phyloP scores from a whole-genome alignment of 2,113 vertebrate species.

The Albula glossodonta region DNA sequence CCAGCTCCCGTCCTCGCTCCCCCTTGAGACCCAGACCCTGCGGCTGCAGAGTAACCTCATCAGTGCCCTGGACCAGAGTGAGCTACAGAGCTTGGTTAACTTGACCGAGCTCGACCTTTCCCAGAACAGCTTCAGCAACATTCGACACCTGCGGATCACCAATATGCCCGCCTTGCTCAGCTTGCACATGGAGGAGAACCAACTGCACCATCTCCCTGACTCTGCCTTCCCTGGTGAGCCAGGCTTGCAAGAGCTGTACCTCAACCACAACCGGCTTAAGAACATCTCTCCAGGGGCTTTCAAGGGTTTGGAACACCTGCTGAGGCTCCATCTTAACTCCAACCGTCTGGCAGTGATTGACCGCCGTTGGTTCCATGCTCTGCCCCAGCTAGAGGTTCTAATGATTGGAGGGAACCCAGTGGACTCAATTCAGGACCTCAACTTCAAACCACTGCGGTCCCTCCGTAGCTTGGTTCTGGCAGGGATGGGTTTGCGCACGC shows the following conservation, averaged over 20 bases:
- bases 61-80: conserved; percentile 65
- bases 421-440: conserved; percentile 78
- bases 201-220: conserved; percentile 75
- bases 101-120: conserved; percentile 90
- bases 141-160: conserved; percentile 66
- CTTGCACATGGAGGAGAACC: conserved; percentile 90
- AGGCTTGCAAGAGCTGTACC: conserved; percentile 86
- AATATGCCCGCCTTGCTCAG: conserved; percentile 79
- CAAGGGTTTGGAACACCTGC: conserved; percentile 72
- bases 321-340: conserved; percentile 90
- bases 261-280: conserved; percentile 88
- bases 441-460: conserved; percentile 80
- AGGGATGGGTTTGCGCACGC: conserved; percentile 79
- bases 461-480: conserved; percentile 88
- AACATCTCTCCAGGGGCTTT: conserved; percentile 81
- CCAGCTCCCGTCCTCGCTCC: conserved; percentile 71
- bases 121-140: conserved; percentile 81
- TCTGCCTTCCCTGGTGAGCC: conserved; percentile 77
- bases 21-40: conserved; percentile 80
- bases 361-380: conserved; percentile 80
- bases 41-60: conserved; percentile 89
- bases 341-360: conserved; percentile 80
- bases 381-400: conserved; percentile 86
- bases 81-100: conserved; percentile 76
- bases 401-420: conserved; percentile 92